These are phyloP conservation scores for Stictocephala bisonia DNA, from an alignment of 2,888 invertebrate species.

Conservation along the genomic window DNA sequence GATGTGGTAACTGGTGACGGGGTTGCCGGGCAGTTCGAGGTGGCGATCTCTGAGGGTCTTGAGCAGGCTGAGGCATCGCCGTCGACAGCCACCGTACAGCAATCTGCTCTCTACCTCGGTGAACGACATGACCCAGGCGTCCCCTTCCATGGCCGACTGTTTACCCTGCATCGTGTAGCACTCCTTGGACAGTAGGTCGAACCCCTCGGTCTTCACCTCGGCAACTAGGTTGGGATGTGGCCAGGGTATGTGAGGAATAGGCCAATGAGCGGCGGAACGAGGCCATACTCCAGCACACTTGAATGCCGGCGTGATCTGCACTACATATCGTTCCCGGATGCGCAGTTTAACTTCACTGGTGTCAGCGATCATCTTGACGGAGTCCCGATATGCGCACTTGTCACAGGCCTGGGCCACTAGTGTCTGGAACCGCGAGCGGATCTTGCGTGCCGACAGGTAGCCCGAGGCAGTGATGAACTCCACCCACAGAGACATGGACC, in stretches of 20 bases:
- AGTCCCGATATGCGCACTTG: conserved; percentile 82
- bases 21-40: conserved; percentile 79
- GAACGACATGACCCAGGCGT: conserved; percentile 87
- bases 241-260: conserved; percentile 81
- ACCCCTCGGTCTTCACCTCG: conserved; percentile 86
- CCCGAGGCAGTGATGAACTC: conserved; percentile 91
- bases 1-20: conserved; percentile 81
- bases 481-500: conserved; percentile 91
- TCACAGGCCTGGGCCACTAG: conserved; percentile 82
- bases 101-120: conserved; percentile 81
- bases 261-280: conserved; percentile 85
- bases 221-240: conserved; percentile 82
- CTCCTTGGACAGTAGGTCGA: conserved; percentile 83
- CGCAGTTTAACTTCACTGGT: conserved; percentile 84
- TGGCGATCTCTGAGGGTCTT: conserved; percentile 84
- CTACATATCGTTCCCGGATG: conserved; percentile 80
- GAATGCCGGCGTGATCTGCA: conserved; percentile 89
- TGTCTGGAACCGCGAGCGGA: conserved; percentile 84
- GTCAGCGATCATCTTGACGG: conserved; percentile 85
- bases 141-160: conserved; percentile 83
- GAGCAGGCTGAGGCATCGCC: conserved; percentile 79
- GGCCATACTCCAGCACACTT: conserved; percentile 89
- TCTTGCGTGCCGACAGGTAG: conserved; percentile 85
- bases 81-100: conserved; percentile 77
- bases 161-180: conserved; percentile 76